phyloP scores from a whole-genome alignment of 2,888 invertebrate genomes.

The Pristionchus entomophagus region DNA sequence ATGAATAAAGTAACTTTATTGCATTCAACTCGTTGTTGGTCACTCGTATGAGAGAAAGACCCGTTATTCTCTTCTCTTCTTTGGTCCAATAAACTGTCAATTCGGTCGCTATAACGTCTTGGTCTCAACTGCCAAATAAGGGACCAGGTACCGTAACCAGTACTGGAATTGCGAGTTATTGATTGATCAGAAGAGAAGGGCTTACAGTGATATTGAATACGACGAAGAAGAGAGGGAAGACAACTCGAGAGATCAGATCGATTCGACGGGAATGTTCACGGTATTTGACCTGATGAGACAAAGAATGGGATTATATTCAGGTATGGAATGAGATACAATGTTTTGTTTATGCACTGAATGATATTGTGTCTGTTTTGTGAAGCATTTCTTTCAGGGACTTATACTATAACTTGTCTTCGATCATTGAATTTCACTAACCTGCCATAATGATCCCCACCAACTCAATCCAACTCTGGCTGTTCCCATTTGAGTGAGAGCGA shows the following conservation, averaged over 20 bases:
- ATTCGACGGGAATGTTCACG: conserved; percentile 65
- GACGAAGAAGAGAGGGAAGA: conserved; percentile 68
- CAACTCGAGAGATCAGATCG: conserved; percentile 66
- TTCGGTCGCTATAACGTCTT: conserved; percentile 5
- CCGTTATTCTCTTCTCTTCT: neutral
- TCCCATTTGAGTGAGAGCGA: conserved; percentile 44
- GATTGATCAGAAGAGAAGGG: conserved; percentile 24
- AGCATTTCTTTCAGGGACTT: no score
- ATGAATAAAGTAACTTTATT: conserved; percentile 23
- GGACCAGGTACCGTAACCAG: conserved; percentile 55
- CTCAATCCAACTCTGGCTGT: conserved; percentile 39
- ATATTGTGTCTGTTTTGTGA: no score
- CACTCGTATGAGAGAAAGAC: neutral
- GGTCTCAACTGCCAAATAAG: conserved; percentile 52
- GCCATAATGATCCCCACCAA: conserved; percentile 47
- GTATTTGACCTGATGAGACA: conserved; percentile 52
- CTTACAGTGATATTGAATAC: conserved; percentile 69
- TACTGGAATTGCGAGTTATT: conserved; percentile 51
- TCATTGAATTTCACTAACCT: neutral
- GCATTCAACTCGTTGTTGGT: neutral
- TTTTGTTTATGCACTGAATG: no score
- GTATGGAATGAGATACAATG: no score
- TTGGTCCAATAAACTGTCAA: neutral
- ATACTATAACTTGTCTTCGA: no score
- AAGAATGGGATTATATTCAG: no score